Percentiles rank a stretch among this genome's conserved stretches.
These are phyloP conservation scores for Leptodactylus fuscus DNA, from an alignment of 2,113 vertebrate species.

Conservation along the genomic window DNA sequence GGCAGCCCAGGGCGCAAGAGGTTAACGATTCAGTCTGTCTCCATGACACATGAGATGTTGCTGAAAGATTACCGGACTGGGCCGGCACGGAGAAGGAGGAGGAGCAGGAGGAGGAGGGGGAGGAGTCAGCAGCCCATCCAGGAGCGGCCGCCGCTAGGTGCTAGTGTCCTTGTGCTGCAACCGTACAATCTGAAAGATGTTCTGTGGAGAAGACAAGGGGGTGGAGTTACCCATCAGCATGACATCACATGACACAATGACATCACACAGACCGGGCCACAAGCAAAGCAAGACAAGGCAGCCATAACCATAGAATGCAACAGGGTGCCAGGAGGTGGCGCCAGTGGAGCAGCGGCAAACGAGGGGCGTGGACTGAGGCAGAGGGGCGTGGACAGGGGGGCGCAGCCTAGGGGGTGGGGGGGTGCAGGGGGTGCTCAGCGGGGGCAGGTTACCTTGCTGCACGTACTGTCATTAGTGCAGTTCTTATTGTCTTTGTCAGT, in stretches of 20 bases:
- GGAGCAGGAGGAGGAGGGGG: slow-evolving; percentile 61
- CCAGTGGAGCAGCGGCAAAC: too few species aligned
- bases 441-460: slow-evolving; percentile 75
- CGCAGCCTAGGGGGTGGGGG: not conserved
- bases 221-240: not conserved
- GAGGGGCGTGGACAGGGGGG: not conserved
- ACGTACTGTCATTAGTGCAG: slow-evolving; percentile 80
- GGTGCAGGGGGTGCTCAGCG: not conserved
- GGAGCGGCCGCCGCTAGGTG: slow-evolving; percentile 78
- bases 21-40: slow-evolving; percentile 29
- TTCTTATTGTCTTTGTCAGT: slow-evolving; percentile 87
- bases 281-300: too few species aligned
- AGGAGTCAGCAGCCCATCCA: slow-evolving; percentile 9
- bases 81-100: too few species aligned
- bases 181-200: slow-evolving; percentile 93
- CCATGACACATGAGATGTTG: slow-evolving; percentile 66
- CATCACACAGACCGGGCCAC: not conserved
- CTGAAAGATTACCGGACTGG: too few species aligned
- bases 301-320: too few species aligned
- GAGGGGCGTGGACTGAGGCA: too few species aligned
- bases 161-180: slow-evolving; percentile 88
- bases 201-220: slow-evolving; percentile 76
- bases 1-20: slow-evolving; percentile 17
- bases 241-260: not conserved
- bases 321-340: too few species aligned